A percentile compares a stretch with the other conserved stretches of the same genome.
These are phyloP conservation scores for Aplochiton taeniatus DNA, from an alignment of 2,797 vertebrate genomes.

Conservation along the genomic window DNA sequence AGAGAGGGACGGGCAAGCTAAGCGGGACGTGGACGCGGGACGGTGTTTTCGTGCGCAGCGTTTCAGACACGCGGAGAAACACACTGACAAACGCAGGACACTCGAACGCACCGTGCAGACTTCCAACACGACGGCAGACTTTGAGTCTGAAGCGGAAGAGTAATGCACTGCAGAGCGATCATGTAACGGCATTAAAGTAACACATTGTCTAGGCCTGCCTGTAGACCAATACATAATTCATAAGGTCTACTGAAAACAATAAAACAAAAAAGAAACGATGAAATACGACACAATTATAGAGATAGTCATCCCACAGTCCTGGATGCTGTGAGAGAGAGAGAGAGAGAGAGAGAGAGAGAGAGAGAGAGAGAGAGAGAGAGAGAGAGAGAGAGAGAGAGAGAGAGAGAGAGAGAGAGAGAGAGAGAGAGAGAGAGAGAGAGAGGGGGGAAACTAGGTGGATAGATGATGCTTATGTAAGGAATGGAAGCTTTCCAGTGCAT, in stretches of 20 bases:
- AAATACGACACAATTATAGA: too few species aligned
- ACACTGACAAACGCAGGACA: constrained; percentile 35
- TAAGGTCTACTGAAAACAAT: too few species aligned
- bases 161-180: too few species aligned
- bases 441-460: constrained; percentile 19
- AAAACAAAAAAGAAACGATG: too few species aligned
- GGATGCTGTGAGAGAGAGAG: not conserved
- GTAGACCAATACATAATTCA: too few species aligned
- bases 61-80: too few species aligned
- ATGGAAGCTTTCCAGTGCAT: constrained; percentile 32
- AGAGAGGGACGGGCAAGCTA: not conserved
- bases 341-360: not conserved
- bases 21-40: too few species aligned
- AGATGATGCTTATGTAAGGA: constrained; percentile 23
- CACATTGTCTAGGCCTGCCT: too few species aligned
- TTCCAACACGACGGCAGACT: not conserved
- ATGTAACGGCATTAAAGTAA: too few species aligned
- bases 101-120: not conserved
- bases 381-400: not conserved
- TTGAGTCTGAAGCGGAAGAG: too few species aligned
- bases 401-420: constrained; percentile 2
- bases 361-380: not conserved
- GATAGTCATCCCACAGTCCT: too few species aligned
- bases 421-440: not conserved
- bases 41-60: too few species aligned